A percentile compares a stretch with the other conserved stretches of the same genome.
Evolutionary conservation across 1,140 invertebrate species (phyloP).

Genomic region (Rhagoletis zephyria): DNA sequence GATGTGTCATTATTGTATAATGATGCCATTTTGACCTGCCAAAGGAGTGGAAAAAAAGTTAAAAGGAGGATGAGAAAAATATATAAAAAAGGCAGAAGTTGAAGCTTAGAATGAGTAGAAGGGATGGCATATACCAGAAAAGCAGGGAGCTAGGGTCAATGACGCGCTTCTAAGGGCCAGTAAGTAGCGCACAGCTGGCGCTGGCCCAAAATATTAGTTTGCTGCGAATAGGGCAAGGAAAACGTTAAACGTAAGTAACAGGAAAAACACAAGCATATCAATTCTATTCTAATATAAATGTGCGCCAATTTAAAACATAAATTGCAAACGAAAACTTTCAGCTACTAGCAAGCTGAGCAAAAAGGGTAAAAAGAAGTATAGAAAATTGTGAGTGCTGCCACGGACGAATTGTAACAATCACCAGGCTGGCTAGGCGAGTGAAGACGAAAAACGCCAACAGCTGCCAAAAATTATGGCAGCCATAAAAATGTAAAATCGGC

Average conservation of each 20-base stretch:
- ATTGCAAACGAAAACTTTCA: slow-evolving; percentile 47
- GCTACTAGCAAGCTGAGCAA: neutral
- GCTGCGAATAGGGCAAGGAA: neutral
- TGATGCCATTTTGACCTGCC: slow-evolving; percentile 36
- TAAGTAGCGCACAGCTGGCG: slow-evolving; percentile 2
- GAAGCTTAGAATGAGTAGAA: neutral
- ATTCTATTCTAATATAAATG: slow-evolving; percentile 48
- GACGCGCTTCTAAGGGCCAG: slow-evolving; percentile 27
- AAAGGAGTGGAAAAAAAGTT: neutral
- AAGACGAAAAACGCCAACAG: neutral
- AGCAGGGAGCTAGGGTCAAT: slow-evolving; percentile 7
- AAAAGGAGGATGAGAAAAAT: neutral
- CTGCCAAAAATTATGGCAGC: slow-evolving; percentile 48
- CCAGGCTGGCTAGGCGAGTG: neutral
- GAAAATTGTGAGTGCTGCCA: neutral
- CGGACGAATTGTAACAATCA: neutral
- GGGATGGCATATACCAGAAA: neutral
- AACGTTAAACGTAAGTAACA: neutral
- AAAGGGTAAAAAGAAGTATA: neutral
- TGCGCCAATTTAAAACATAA: slow-evolving; percentile 49
- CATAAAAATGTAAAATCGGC: slow-evolving; percentile 46
- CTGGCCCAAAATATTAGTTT: slow-evolving; percentile 8
- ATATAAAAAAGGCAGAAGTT: neutral
- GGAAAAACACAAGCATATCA: neutral
- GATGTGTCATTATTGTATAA: slow-evolving; percentile 40